Base-by-base conservation (phyloP, 2,113 vertebrate species). In the Ochotona princeps region DNA sequence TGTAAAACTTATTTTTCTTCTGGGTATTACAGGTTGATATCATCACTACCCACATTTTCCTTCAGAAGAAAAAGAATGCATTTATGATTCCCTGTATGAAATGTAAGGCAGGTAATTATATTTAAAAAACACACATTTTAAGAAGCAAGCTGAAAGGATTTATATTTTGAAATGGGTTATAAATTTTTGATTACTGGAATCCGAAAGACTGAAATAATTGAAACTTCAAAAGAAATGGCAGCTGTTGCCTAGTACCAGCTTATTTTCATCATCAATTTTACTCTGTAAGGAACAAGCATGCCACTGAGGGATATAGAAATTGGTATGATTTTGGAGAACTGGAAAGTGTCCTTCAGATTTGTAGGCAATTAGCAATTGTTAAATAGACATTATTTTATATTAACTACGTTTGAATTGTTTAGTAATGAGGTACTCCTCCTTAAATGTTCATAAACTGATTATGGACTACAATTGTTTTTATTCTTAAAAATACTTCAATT, bases 121-220 rank as follows among this genome's bases (percentile, higher is more conserved):
- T 38, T 57, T 35, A 67, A 78, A 86, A 60, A 60, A 86, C 25
- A 0, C 30, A 92, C 44, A 84, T 69, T 89, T 95, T 78, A 13
- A 94, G 87, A 92, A 63, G 21, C 8, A 75, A 83, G 26, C 44
- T 70, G n/a, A 92, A 94, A 92, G 32, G 8, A 69, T 90, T 91
- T 91, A 8, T 89, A 69, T 63, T 94, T 96, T 95, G 63, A 83
- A 91, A 81, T 25, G 76, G 54, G 76, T 90, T 66, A 91, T 49
- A 82, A 44, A 70, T 72, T 93, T 94, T 78, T 86, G 30, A 91
- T 94, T 91, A 67, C 65, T 83, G 32, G 89, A 38, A 94, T 95
- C 49, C 83, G 87, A 94, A 96, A 87, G 79, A 69, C 21, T 89
- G 65, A 92, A 91, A 93, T 92, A 90, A 96, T 82, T 38, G 61